These are phyloP conservation scores for Polydesmus complanatus DNA, from an alignment of 2,888 invertebrate genomes.

Conservation along the genomic window DNA sequence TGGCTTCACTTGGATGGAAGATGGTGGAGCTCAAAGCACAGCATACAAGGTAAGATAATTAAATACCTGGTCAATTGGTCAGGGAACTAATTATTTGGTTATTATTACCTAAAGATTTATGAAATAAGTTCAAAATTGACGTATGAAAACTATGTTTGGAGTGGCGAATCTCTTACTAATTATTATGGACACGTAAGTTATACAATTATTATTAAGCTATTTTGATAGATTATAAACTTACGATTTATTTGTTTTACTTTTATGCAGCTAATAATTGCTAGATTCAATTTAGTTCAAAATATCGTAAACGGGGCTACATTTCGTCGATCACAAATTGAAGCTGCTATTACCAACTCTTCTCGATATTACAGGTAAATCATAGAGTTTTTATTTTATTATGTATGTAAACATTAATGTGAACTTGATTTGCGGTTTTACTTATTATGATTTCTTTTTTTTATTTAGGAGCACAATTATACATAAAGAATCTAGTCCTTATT, in stretches of 20 bases:
- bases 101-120: slow-evolving; percentile 2
- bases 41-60: too few relatives aligned
- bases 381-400: neutral
- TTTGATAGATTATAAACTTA: too few relatives aligned
- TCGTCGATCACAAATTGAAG: slow-evolving; percentile 24
- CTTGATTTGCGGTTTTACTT: neutral
- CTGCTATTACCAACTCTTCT: neutral
- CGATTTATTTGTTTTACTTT: slow-evolving; percentile 11
- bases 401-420: neutral
- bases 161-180: neutral
- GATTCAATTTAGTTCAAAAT: slow-evolving; percentile 40
- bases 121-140: neutral
- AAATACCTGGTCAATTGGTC: too few relatives aligned
- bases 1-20: slow-evolving; percentile 23
- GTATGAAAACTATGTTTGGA: neutral
- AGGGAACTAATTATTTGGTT: too few relatives aligned
- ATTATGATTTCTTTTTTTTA: neutral
- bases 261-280: slow-evolving; percentile 38
- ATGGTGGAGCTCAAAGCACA: too few relatives aligned
- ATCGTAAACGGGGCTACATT: slow-evolving; percentile 37
- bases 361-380: slow-evolving; percentile 1
- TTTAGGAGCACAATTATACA: neutral
- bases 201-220: neutral
- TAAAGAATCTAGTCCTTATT: neutral
- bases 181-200: slow-evolving; percentile 8